Percentiles rank a stretch among this genome's conserved stretches.
Evolutionary conservation across 2,797 vertebrate species (phyloP).

Genomic region (Percopsis omiscomaycus): DNA sequence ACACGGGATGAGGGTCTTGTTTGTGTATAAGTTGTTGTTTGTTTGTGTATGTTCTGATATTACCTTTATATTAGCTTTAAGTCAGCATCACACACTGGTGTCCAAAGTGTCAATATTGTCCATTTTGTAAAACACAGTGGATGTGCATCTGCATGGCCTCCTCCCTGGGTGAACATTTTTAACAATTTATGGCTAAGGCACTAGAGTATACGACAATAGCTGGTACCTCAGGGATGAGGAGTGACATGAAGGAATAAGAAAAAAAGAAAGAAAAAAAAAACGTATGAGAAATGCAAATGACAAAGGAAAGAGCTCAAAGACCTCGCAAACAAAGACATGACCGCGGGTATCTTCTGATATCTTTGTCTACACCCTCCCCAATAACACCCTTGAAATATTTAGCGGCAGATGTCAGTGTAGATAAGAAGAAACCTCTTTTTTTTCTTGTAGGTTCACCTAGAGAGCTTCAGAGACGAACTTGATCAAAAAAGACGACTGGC

Average conservation of each 20-base stretch:
- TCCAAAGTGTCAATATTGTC: neutral
- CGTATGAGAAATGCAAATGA: constrained; percentile 32
- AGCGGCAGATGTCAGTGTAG: constrained; percentile 3
- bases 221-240: constrained; percentile 17
- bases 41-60: neutral
- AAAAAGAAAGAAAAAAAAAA: neutral
- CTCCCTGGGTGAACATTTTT: constrained; percentile 35
- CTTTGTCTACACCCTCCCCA: constrained; percentile 22
- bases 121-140: neutral
- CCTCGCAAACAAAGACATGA: constrained; percentile 37
- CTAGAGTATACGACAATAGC: constrained; percentile 33
- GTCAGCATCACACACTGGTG: constrained; percentile 2
- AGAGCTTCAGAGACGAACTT: neutral
- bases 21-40: too few relatives aligned
- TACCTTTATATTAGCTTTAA: neutral
- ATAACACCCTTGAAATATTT: constrained; percentile 45
- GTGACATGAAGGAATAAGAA: neutral
- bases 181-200: constrained; percentile 41
- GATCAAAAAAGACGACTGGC: neutral
- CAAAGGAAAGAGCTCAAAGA: constrained; percentile 27
- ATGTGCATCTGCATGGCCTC: constrained; percentile 4
- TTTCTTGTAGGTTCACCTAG: constrained; percentile 8
- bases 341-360: constrained; percentile 37
- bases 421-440: constrained; percentile 23
- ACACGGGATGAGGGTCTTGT: too few relatives aligned